Evolutionary conservation across 1,140 invertebrate genomes (phyloP), one percentile per base, ranked within the genome.

Genomic region (Hyposmocoma kahamanoa): DNA sequence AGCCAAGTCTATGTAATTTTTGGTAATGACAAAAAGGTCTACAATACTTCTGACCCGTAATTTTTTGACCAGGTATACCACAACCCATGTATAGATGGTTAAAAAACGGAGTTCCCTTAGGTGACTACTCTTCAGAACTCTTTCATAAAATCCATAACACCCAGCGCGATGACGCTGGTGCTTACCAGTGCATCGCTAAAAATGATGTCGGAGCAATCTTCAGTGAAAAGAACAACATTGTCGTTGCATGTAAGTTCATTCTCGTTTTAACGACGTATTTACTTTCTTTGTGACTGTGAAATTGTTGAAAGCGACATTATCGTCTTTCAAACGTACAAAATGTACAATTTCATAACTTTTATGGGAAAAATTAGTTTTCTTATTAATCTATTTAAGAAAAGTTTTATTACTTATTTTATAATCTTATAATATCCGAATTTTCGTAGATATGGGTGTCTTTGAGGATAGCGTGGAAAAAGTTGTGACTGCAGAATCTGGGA

Each of bases 201-300:
- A 98, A 97, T 82, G 91, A 93, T 58, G 95, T 95, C 38, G 96
- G 96, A 32, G 93, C 95, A 38, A 94, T 98, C 74, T 91, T 96
- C 71, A 97, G 95, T 76, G 93, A 97, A 68, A 93, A 94, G 79
- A 93, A 95, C 64, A 89, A 92, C 58, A 91, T 98, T 42, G 90
- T 92, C 39, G 94, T 97, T 44, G 96, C 96, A 30, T 97, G 96
- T 97, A 90, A 94, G 95, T 92, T 17, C 32, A 36, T 36, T 36
- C 15, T 15, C 32, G 15, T 17, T 49, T 56, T 42, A 58, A 62
- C 54, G 22, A 45, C 28, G 32, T 42, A 22, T 22, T 48, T 34
- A 50, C 22, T 47, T 43, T 52, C 30, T 26, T 32, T 19, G 22
- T 22, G 11, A 13, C 26, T 32, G 38, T 47, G 22, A 46, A 32